A percentile compares a stretch with the other conserved stretches of the same genome.
Evolutionary conservation across 2,888 invertebrate genomes (phyloP).

Genomic region (Tetropium fuscum): DNA sequence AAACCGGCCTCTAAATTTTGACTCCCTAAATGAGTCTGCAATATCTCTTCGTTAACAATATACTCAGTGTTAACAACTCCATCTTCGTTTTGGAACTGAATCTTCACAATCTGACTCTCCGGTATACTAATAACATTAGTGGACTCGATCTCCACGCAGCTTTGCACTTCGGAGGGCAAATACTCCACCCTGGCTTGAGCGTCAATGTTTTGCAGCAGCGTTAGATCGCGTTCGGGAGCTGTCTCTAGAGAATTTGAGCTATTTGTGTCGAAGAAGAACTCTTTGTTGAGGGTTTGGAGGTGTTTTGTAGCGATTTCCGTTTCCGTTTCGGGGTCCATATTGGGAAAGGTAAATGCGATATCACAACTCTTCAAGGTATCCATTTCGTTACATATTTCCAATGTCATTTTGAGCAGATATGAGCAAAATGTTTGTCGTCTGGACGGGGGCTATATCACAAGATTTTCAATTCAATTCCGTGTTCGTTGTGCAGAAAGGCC

Average conservation of each 20-base stretch:
- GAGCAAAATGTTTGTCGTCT: slow-evolving; percentile 35
- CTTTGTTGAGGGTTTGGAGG: slow-evolving; percentile 48
- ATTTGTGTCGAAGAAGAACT: slow-evolving; percentile 26
- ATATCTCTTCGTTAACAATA: slow-evolving; percentile 56
- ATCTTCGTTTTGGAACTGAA: slow-evolving; percentile 59
- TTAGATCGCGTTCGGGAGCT: slow-evolving; percentile 31
- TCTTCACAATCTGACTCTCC: slow-evolving; percentile 61
- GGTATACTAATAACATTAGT: slow-evolving; percentile 55
- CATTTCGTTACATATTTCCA: slow-evolving; percentile 45
- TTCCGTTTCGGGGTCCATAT: slow-evolving; percentile 43
- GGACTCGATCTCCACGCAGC: slow-evolving; percentile 57
- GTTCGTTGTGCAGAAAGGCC: slow-evolving; percentile 14
- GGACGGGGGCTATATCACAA: slow-evolving; percentile 42
- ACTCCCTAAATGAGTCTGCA: slow-evolving; percentile 30
- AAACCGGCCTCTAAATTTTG: slow-evolving; percentile 46
- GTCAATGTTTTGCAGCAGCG: slow-evolving; percentile 32
- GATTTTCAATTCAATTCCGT: slow-evolving; percentile 27
- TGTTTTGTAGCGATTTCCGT: slow-evolving; percentile 50
- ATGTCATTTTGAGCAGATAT: slow-evolving; percentile 49
- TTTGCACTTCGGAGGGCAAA: slow-evolving; percentile 53
- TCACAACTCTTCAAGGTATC: slow-evolving; percentile 41
- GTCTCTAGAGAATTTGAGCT: slow-evolving; percentile 13
- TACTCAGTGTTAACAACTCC: slow-evolving; percentile 61
- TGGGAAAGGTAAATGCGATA: slow-evolving; percentile 33
- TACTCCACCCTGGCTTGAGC: slow-evolving; percentile 40